Percentiles rank a stretch among this genome's conserved stretches.
These are phyloP conservation scores for Phymastichus coffea DNA, from an alignment of 1,140 invertebrate species.

Conservation along the genomic window DNA sequence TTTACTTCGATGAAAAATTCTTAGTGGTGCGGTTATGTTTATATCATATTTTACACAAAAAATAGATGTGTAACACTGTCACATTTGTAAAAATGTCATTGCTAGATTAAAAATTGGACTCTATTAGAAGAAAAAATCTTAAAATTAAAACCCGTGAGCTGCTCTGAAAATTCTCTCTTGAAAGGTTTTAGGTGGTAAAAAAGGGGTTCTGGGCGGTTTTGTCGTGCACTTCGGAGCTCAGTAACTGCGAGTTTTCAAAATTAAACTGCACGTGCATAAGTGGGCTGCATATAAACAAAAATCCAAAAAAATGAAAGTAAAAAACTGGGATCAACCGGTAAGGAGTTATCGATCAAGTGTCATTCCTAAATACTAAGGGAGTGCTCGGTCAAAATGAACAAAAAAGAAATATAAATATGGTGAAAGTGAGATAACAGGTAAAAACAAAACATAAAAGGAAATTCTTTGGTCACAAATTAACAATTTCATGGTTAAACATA, in stretches of 20 bases:
- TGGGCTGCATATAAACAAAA: constrained; percentile 3
- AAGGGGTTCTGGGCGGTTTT: neutral
- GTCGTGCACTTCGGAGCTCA: constrained; percentile 4
- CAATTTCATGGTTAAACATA: constrained; percentile 21
- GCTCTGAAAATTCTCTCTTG: constrained; percentile 46
- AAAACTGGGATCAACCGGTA: constrained; percentile 11
- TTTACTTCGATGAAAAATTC: neutral
- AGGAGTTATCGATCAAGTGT: constrained; percentile 33
- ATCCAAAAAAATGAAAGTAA: neutral
- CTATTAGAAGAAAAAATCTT: too few relatives aligned
- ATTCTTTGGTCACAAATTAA: constrained; percentile 26
- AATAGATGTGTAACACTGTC: too few relatives aligned
- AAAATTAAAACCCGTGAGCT: constrained; percentile 32
- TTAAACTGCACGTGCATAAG: constrained; percentile 35
- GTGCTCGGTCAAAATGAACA: constrained; percentile 26
- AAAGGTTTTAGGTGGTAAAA: neutral
- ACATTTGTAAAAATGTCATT: too few relatives aligned
- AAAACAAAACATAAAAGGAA: constrained; percentile 5
- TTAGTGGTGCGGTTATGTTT: too few relatives aligned
- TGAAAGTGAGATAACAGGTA: neutral
- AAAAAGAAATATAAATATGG: neutral
- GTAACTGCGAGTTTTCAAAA: constrained; percentile 8
- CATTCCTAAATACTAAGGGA: constrained; percentile 31
- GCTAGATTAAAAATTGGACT: too few relatives aligned
- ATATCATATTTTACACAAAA: too few relatives aligned